A percentile compares a stretch with the other conserved stretches of the same genome.
Evolutionary conservation across 2,888 invertebrate genomes (phyloP).

Genomic region (Monopis laevigella): DNA sequence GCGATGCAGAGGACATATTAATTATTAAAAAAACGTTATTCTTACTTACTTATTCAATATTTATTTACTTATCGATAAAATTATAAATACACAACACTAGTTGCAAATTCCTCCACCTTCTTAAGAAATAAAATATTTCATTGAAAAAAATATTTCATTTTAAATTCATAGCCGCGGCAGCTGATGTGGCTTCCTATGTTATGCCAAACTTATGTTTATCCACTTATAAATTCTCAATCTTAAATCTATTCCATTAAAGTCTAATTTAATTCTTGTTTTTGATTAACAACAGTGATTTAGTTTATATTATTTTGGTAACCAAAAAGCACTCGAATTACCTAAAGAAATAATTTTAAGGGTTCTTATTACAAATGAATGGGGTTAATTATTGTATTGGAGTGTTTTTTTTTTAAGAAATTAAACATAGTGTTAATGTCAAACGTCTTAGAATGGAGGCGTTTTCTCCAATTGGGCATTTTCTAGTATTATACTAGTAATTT

Average conservation of each 20-base stretch:
- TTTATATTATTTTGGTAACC: slow-evolving; percentile 5
- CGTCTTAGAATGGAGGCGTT: background rate
- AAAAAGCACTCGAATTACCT: slow-evolving; percentile 5
- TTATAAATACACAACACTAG: background rate
- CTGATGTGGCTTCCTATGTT: slow-evolving; percentile 4
- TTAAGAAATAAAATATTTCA: slow-evolving; percentile 31
- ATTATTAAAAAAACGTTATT: too few relatives aligned
- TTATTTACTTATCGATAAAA: slow-evolving; percentile 1
- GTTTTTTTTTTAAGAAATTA: slow-evolving; percentile 25
- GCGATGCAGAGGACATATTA: too few relatives aligned
- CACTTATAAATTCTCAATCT: background rate
- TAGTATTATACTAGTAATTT: too few relatives aligned
- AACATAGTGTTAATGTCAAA: slow-evolving; percentile 42
- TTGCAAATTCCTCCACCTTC: slow-evolving; percentile 41
- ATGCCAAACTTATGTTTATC: too few relatives aligned
- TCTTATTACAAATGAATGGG: slow-evolving; percentile 5
- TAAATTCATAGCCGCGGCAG: slow-evolving; percentile 26
- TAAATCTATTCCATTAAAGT: background rate
- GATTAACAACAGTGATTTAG: background rate
- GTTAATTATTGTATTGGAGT: slow-evolving; percentile 5
- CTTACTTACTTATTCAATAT: too few relatives aligned
- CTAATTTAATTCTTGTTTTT: background rate
- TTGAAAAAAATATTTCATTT: slow-evolving; percentile 49
- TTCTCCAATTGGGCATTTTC: background rate
- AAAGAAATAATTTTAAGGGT: background rate